phyloP scores from a whole-genome alignment of 2,113 vertebrate species.

The Albula glossodonta region DNA sequence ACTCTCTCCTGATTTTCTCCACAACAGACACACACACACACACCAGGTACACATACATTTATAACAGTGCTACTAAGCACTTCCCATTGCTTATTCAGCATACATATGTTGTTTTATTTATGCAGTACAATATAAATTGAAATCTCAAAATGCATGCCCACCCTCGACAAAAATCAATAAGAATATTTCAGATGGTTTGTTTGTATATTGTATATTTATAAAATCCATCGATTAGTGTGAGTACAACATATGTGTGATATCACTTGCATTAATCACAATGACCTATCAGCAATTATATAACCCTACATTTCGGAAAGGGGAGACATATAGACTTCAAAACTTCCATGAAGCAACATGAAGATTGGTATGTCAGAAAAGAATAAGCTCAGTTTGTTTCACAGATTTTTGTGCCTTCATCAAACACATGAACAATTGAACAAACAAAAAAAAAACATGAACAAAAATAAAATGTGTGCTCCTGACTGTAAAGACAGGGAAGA shows the following conservation, averaged over 20 bases:
- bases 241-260: not conserved
- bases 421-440: slow-evolving; percentile 11
- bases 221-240: not conserved
- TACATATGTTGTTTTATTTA: not conserved
- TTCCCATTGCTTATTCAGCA: no score
- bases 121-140: not conserved
- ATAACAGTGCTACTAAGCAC: no score
- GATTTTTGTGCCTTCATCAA: not conserved
- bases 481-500: not conserved
- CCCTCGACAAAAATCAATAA: no score
- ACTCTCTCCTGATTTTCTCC: not conserved
- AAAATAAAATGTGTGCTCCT: not conserved
- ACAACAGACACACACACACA: not conserved
- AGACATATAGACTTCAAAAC: not conserved
- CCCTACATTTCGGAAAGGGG: not conserved
- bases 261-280: not conserved
- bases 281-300: not conserved
- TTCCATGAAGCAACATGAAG: not conserved
- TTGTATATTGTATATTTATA: not conserved
- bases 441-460: slow-evolving; percentile 17
- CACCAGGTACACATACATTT: no score
- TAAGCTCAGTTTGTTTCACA: not conserved
- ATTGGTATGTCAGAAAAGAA: not conserved
- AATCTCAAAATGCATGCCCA: not conserved
- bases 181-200: not conserved